Conservation (phyloP, 2,113 vertebrate species). For the Climacteris rufus region DNA sequence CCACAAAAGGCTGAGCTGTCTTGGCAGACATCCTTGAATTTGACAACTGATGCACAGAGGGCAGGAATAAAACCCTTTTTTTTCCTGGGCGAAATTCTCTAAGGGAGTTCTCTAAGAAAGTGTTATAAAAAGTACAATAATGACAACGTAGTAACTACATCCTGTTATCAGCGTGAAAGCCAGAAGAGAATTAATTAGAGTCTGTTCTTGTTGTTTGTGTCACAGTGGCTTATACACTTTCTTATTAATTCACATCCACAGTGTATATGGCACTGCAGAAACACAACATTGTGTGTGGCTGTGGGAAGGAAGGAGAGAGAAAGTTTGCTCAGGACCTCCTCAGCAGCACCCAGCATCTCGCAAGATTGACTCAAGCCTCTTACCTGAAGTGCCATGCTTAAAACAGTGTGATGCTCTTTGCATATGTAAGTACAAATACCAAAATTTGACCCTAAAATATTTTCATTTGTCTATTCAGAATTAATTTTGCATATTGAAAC, state of each 20-base stretch:
- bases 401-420: neutral
- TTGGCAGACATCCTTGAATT: slow-evolving; percentile 39
- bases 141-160: neutral
- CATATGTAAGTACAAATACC: neutral
- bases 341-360: neutral
- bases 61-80: neutral
- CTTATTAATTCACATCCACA: no score
- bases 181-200: neutral
- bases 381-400: neutral
- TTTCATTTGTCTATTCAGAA: neutral
- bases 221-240: neutral
- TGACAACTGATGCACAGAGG: neutral
- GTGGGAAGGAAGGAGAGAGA: neutral
- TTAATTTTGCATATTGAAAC: neutral
- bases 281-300: accelerated
- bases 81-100: neutral
- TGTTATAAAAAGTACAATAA: neutral
- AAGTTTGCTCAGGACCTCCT: neutral
- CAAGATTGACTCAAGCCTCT: neutral
- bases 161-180: neutral
- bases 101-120: neutral
- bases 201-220: neutral
- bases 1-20: neutral
- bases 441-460: neutral
- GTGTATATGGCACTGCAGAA: accelerated